phyloP scores from a whole-genome alignment of 2,888 invertebrate species.

The Bellardia pandia region DNA sequence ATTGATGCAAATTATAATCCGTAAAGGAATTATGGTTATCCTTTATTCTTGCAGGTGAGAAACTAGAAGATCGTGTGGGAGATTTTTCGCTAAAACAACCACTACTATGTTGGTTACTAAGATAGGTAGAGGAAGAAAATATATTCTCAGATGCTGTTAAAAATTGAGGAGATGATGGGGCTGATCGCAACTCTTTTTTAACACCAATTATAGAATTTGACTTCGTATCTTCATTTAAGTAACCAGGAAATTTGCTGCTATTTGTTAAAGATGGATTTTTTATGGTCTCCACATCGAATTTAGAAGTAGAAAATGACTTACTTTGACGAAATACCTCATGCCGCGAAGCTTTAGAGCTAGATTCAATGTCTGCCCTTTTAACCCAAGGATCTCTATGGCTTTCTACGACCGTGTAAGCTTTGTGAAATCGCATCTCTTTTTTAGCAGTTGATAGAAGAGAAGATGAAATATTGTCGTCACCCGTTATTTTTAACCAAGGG shows the following conservation, averaged over 20 bases:
- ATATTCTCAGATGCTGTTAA: slow-evolving; percentile 76
- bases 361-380: slow-evolving; percentile 74
- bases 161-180: slow-evolving; percentile 80
- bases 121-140: slow-evolving; percentile 74
- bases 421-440: not conserved
- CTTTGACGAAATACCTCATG: slow-evolving; percentile 76
- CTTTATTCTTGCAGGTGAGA: slow-evolving; percentile 77
- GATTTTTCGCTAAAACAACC: slow-evolving; percentile 61
- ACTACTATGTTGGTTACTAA: slow-evolving; percentile 66
- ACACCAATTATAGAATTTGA: not conserved
- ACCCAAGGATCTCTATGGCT: slow-evolving; percentile 80
- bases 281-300: slow-evolving; percentile 74
- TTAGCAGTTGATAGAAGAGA: slow-evolving; percentile 14
- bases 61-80: slow-evolving; percentile 77
- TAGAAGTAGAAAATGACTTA: slow-evolving; percentile 78
- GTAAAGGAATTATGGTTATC: slow-evolving; percentile 75
- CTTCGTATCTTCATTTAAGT: slow-evolving; percentile 18
- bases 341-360: slow-evolving; percentile 68
- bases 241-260: not conserved
- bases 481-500: slow-evolving; percentile 83
- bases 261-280: not conserved
- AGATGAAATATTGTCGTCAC: slow-evolving; percentile 63
- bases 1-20: slow-evolving; percentile 33
- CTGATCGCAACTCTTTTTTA: slow-evolving; percentile 75
- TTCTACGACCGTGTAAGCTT: not conserved